Percentiles rank a stretch among this genome's conserved stretches.
Conservation (phyloP, 2,797 vertebrate species). For the Sphaeramia orbicularis region DNA sequence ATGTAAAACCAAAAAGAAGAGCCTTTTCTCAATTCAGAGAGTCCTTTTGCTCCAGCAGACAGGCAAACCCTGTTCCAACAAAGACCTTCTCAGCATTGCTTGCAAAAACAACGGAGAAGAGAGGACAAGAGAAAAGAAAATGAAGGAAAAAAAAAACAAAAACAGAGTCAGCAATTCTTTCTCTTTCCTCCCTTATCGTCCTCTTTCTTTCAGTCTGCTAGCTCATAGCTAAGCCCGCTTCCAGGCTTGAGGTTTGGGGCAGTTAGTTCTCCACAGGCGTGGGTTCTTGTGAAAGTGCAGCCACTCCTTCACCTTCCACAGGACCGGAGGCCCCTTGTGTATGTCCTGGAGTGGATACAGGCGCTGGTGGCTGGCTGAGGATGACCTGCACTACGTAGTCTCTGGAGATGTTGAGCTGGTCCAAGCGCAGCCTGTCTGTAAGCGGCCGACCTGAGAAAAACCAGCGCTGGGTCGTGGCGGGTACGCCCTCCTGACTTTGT, state of each 20-base stretch:
- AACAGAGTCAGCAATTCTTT: constrained; percentile 34
- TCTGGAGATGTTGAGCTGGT: constrained; percentile 97
- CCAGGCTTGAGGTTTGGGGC: neutral
- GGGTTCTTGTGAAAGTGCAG: constrained; percentile 82
- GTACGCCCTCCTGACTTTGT: constrained; percentile 91
- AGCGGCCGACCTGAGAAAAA: constrained; percentile 98
- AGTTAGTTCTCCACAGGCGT: constrained; percentile 92
- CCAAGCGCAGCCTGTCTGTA: constrained; percentile 96
- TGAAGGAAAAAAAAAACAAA: constrained; percentile 12
- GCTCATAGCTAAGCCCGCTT: constrained; percentile 4
- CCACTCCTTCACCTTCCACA: constrained; percentile 42
- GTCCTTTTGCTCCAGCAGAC: constrained; percentile 58
- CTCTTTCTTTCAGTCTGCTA: constrained; percentile 23
- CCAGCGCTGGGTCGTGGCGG: constrained; percentile 92
- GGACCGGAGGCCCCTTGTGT: constrained; percentile 50
- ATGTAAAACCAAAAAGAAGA: constrained; percentile 71
- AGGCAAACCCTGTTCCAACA: constrained; percentile 23
- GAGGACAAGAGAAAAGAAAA: constrained; percentile 7
- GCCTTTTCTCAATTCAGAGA: constrained; percentile 62
- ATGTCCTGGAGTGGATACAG: constrained; percentile 42
- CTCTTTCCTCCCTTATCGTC: constrained; percentile 40
- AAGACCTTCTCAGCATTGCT: constrained; percentile 36
- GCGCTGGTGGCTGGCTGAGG: constrained; percentile 91
- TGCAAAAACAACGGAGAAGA: constrained; percentile 30
- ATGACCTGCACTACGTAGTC: constrained; percentile 99